Percentiles rank a stretch among this genome's conserved stretches.
These are phyloP conservation scores for Hippocampus abdominalis DNA, from an alignment of 2,113 vertebrate species.

Conservation along the genomic window DNA sequence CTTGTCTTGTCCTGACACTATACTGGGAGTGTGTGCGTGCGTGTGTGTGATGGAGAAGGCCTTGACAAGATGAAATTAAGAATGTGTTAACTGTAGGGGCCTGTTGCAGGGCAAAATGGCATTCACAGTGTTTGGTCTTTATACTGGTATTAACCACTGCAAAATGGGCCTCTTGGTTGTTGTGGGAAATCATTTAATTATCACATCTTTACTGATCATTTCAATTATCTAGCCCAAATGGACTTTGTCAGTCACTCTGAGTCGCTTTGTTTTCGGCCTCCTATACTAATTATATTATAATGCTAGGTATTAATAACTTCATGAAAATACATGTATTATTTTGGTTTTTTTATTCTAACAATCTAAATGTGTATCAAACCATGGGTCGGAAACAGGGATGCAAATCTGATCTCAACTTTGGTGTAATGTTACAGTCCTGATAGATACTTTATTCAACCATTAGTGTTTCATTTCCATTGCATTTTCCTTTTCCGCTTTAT, in stretches of 20 bases:
- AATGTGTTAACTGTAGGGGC: constrained; percentile 43
- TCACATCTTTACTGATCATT: not conserved
- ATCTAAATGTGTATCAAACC: not conserved
- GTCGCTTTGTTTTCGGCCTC: no score
- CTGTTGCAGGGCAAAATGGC: constrained; percentile 50
- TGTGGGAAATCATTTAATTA: constrained; percentile 24
- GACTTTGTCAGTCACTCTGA: no score
- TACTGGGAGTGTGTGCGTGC: not conserved
- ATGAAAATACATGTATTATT: not conserved
- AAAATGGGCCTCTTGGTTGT: not conserved
- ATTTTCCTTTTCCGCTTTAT: not conserved
- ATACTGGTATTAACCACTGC: not conserved
- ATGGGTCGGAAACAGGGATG: not conserved
- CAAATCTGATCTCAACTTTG: not conserved
- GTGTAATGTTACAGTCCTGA: not conserved
- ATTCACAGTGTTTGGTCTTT: not conserved
- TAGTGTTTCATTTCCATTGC: not conserved
- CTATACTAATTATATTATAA: constrained; percentile 31
- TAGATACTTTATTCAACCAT: not conserved
- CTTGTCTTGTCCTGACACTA: not conserved
- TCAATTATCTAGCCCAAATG: not conserved
- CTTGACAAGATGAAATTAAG: constrained; percentile 62
- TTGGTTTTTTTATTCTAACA: no score
- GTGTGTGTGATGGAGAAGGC: constrained; percentile 23
- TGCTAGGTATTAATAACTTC: no score